Evolutionary conservation across 2,113 vertebrate species (phyloP).

Genomic region (Sylvietta virens): DNA sequence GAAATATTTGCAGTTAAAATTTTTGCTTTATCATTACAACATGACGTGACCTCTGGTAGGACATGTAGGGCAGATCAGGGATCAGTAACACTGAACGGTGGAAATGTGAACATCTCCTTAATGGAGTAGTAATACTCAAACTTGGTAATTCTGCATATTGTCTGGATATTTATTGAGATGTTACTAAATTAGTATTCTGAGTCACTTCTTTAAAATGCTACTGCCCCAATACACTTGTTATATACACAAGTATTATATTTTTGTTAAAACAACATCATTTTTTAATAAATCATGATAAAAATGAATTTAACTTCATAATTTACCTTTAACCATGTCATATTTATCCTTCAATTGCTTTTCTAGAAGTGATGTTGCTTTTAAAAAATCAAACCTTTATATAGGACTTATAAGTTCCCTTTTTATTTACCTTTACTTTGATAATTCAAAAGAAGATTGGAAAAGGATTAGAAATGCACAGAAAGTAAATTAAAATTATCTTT

Average conservation of each 20-base stretch:
- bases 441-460: not conserved
- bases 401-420: not conserved
- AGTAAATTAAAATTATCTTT: not conserved
- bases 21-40: not conserved
- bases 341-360: not conserved
- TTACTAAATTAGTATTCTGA: not conserved
- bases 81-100: accelerated
- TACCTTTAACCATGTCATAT: not conserved
- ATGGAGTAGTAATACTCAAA: not conserved
- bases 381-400: not conserved
- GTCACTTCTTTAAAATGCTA: not conserved
- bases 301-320: not conserved
- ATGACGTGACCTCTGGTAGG: accelerated
- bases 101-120: not conserved
- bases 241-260: not conserved
- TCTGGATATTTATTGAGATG: not conserved
- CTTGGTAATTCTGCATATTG: not conserved
- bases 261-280: not conserved
- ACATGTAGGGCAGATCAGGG: not conserved
- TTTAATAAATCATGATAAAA: not conserved
- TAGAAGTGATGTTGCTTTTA: not conserved
- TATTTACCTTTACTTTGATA: not conserved
- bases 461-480: not conserved
- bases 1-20: not conserved
- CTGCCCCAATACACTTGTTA: not conserved